Base-by-base conservation (phyloP, 2,888 invertebrate genomes). In the Tetragonisca angustula region DNA sequence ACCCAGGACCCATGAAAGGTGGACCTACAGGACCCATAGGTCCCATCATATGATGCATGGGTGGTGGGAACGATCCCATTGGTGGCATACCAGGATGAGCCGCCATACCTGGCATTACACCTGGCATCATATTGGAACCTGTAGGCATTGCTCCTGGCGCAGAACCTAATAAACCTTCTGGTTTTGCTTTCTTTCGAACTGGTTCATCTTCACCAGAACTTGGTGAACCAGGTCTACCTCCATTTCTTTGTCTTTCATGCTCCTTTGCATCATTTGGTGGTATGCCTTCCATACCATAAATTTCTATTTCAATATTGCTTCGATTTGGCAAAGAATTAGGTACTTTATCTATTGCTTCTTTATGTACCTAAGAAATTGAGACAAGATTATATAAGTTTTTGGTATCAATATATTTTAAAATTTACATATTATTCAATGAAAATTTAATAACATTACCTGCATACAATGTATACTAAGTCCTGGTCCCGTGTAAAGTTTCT, bases 201-300 rank as follows among this genome's bases (percentile, higher is more conserved):
- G 98, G 98, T 92, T 98, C 97, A 93, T 98, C 97, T 91, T 98
- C 97, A 64, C 98, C 98, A 90, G 98, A 98, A 92, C 97, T 97
- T 0, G 97, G 97, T 83, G 96, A 97, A 83, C 97, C 97, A 72
- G 97, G 96, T 83, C 96, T 96, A 92, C 96, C 96, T 94, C 95
- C 95, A 89, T 96, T 95, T 94, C 98, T 97, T 94, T 98, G 97
- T 91, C 97, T 96, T 95, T 99, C 99, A 95, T 99, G 99, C 94
- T 98, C 98, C 94, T 97, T 97, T 87, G 99, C 95, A 95, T 99
- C 99, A 92, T 98, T 98, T 77, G 98, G 97, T 52, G 99, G 99
- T 93, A 99, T 99, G 91, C 99, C 99, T 96, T 99, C 99, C 99
- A 99, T 99, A 90, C 99, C 99, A 96, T 99, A 99, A 93, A 99